These are phyloP conservation scores for Amaurobius ferox DNA, from an alignment of 2,888 invertebrate genomes.

Conservation along the genomic window DNA sequence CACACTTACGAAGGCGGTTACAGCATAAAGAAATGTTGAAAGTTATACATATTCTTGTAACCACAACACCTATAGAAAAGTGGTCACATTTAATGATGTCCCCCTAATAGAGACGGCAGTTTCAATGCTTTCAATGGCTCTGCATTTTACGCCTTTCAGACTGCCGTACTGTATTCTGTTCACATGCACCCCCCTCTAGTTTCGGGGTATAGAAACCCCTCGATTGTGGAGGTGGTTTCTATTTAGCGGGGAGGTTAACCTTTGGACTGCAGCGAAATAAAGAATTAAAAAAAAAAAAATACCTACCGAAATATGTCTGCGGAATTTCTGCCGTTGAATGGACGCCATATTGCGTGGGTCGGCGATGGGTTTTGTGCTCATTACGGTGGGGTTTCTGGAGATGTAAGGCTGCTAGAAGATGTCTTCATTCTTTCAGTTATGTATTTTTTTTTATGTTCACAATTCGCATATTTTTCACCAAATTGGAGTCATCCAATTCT, in stretches of 20 bases:
- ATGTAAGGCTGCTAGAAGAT: background rate
- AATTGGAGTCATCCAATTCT: background rate
- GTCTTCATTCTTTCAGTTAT: conserved; percentile 1
- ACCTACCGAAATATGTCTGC: conserved; percentile 58
- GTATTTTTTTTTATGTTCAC: background rate
- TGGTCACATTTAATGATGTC: conserved; percentile 61
- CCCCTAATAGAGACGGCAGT: conserved; percentile 53
- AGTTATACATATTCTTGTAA: conserved; percentile 6
- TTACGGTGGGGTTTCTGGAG: conserved; percentile 34
- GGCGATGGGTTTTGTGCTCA: conserved; percentile 10
- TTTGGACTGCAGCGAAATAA: background rate
- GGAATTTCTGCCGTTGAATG: conserved; percentile 56
- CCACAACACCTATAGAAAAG: conserved; percentile 22
- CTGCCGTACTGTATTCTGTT: background rate
- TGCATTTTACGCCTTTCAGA: conserved; percentile 67
- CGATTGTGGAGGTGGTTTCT: conserved; percentile 60
- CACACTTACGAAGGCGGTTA: conserved; percentile 15
- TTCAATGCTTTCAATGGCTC: conserved; percentile 18
- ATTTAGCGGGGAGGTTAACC: conserved; percentile 61
- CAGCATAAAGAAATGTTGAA: conserved; percentile 25
- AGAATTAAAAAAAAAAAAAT: background rate
- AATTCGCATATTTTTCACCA: background rate
- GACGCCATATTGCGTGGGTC: conserved; percentile 51
- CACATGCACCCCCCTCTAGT: conserved; percentile 18
- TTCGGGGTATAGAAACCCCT: conserved; percentile 53